These are phyloP conservation scores for Pituophis catenifer DNA, from an alignment of 2,113 vertebrate species.

Conservation along the genomic window DNA sequence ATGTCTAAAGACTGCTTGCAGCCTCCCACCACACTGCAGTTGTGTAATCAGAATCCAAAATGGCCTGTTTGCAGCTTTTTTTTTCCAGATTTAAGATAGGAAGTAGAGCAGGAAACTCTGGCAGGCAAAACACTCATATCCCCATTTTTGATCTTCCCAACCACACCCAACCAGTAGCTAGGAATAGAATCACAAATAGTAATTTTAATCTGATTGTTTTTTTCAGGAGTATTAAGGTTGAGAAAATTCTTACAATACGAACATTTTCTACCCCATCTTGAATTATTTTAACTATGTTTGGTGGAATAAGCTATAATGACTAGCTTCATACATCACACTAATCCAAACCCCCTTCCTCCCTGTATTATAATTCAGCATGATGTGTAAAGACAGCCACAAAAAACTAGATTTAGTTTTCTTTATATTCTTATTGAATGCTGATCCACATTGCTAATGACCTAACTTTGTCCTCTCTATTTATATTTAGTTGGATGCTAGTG, in stretches of 20 bases:
- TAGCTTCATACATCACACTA: neutral
- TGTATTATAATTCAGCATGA: neutral
- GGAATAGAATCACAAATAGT: neutral
- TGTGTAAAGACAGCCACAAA: neutral
- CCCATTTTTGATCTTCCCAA: neutral
- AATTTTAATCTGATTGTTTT: neutral
- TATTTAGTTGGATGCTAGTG: conserved; percentile 86
- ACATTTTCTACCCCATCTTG: neutral
- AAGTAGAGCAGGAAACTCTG: neutral
- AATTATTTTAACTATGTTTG: neutral
- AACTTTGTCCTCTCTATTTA: conserved; percentile 41
- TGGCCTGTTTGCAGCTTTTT: neutral
- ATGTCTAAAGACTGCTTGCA: neutral
- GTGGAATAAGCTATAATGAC: neutral
- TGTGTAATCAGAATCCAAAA: neutral
- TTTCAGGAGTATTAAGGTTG: neutral
- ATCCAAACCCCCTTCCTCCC: neutral
- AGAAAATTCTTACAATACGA: neutral
- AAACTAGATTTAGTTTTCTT: neutral
- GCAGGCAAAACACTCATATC: neutral
- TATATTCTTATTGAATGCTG: neutral
- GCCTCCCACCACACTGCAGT: neutral
- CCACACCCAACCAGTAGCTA: neutral
- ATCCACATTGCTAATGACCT: too few species aligned
- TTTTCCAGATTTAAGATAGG: neutral